Evolutionary conservation across 2,113 vertebrate genomes (phyloP), one percentile per base, ranked within the genome.

Genomic region (Halichoeres trimaculatus): DNA sequence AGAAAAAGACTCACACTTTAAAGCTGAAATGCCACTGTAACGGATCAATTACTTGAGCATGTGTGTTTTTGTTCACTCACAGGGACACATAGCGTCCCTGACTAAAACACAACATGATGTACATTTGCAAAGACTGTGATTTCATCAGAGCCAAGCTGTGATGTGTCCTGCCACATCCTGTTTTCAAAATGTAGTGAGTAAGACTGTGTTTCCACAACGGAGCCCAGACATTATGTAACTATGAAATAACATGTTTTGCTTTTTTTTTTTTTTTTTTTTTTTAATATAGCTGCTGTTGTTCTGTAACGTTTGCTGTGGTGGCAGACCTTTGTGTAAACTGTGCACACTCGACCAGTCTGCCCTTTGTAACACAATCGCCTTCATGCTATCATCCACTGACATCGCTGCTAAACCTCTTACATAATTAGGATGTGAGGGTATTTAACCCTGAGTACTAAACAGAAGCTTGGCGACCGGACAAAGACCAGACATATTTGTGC

Each of bases 341-440:
- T 45, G 14, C 36, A 36, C 19, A 34, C 50, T 38, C 50, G 30
- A 17, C 58, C 7, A 48, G 19, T 56, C 30, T 67, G 43, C 22
- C 74, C 47, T 64, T 24, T 76, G 45, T 63, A 65, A 61, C 75
- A 67, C 71, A 67, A 72, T 84, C 51, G 22, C 24, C 51, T 68
- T 78, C 50, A 50, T 76, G 40, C 67, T 78, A 72, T 83, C 76
- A 62, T 66, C 72, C 72, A 43, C 58, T 0, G n/a, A 66, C 74
- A 78, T 70, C 41, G 19, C 51, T 23, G 51, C 83, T 76, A 76
- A 83, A 72, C 72, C 80, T 36, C 55, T 83, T 70, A 76, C 35
- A 62, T 74, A 57, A 77, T 76, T 65, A 73, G 84, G 68, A 76
- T 57, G 59, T 73, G 53, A 58, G 22, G 66, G 58, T 66, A 56